These are phyloP conservation scores for Micrasema minimum DNA, from an alignment of 1,140 invertebrate genomes.

Conservation along the genomic window DNA sequence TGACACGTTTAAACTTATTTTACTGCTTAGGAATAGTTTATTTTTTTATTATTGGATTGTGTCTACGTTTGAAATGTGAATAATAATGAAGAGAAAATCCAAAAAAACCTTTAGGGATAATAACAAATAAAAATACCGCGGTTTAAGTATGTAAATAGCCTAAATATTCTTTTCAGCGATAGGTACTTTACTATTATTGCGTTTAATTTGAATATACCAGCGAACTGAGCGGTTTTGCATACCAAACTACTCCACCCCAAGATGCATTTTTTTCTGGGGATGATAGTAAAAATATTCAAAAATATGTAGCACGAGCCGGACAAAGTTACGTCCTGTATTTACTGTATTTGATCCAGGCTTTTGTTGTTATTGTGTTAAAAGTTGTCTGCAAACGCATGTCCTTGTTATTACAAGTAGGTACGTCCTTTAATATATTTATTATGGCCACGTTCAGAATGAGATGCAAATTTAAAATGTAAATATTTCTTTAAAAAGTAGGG, in stretches of 20 bases:
- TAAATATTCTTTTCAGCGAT: too few relatives aligned
- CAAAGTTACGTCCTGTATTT: not conserved
- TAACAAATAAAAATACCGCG: too few relatives aligned
- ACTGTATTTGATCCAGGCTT: not conserved
- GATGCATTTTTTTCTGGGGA: constrained; percentile 7
- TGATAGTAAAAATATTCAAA: constrained; percentile 33
- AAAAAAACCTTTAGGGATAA: too few relatives aligned
- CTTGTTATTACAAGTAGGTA: not conserved
- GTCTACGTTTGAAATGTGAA: too few relatives aligned
- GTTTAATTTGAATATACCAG: constrained; percentile 9
- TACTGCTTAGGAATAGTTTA: too few relatives aligned
- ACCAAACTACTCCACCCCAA: constrained; percentile 7
- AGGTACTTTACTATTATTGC: not conserved
- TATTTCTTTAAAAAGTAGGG: not conserved
- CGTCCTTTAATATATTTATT: constrained; percentile 33
- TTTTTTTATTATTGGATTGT: too few relatives aligned
- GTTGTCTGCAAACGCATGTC: not conserved
- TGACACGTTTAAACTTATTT: too few relatives aligned
- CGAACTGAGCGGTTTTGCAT: not conserved
- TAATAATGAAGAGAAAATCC: too few relatives aligned
- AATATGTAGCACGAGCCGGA: constrained; percentile 26
- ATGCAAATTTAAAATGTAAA: constrained; percentile 38
- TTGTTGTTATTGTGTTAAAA: too few relatives aligned
- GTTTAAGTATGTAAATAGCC: too few relatives aligned
- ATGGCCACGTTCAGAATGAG: constrained; percentile 40